phyloP scores from a whole-genome alignment of 2,888 invertebrate genomes.

The Melinopterus prodromus region DNA sequence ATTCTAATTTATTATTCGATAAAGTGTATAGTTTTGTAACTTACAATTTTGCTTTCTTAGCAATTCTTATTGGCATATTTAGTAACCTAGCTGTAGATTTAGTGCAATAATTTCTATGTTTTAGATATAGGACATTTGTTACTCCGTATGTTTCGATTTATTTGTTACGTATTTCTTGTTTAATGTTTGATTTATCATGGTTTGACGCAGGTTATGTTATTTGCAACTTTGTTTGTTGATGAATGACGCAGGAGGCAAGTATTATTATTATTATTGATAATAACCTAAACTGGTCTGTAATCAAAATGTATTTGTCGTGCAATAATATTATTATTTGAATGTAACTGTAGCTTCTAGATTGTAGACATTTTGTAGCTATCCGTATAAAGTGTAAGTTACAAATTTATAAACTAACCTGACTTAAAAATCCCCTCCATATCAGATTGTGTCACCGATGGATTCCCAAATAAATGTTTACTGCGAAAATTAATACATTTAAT shows the following conservation, averaged over 20 bases:
- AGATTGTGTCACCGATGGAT: background rate
- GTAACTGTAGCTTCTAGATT: background rate
- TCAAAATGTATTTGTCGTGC: slow-evolving; percentile 14
- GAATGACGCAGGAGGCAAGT: background rate
- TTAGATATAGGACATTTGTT: background rate
- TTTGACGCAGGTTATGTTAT: background rate
- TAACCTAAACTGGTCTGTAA: background rate
- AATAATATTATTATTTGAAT: slow-evolving; percentile 11
- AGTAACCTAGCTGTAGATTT: background rate
- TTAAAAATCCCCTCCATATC: background rate
- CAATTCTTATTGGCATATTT: no score
- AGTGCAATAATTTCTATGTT: background rate
- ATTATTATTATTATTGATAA: background rate
- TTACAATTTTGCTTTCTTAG: background rate
- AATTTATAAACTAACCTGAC: slow-evolving; percentile 12
- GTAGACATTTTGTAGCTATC: background rate
- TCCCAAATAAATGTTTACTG: background rate
- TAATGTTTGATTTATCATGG: background rate
- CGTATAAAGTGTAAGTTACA: slow-evolving; percentile 30
- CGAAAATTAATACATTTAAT: background rate
- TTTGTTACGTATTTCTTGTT: background rate
- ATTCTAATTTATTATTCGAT: background rate
- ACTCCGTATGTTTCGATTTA: background rate
- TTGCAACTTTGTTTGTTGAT: background rate
- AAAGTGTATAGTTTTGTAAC: slow-evolving; percentile 4